Base-by-base conservation (phyloP, 2,888 invertebrate genomes). In the Trachelus tabidus region DNA sequence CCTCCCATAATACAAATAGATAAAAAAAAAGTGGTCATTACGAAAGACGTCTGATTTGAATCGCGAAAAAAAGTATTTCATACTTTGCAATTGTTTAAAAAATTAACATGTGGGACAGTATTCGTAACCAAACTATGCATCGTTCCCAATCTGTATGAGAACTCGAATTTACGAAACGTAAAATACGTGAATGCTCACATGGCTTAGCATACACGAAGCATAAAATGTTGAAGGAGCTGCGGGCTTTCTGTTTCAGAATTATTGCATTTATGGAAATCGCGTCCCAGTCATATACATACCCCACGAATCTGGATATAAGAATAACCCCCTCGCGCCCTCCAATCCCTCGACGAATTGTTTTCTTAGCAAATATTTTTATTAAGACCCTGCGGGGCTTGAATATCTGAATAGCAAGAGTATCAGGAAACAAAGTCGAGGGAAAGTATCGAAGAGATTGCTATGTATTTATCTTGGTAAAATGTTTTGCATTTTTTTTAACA, bases 361-460 rank as follows among this genome's bases (percentile, higher is more conserved):
- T 90, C 89, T 89, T 85, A 86, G 83, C 82, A 88, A 90, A 90
- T 90, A 90, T 90, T 90, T 90, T 90, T 87, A 87, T 87, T 87
- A 82, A 85, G 86, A 83, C 86, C 86, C 84, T 81, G 80, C 82
- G 81, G 84, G 56, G 85, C 84, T 88, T 87, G 89, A 89, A 90
- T 90, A 90, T 89, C 87, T 89, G 88, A 89, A 90, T 89, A 89
- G 84, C 87, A 86, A 88, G 86, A 79, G 83, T 81, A 68, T 69
- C 81, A 69, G 73, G 73, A n/a, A 69, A 68, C 56, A 75, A 71
- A 37, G 33, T 76, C 69, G 71, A 75, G 68, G 79, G 68, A 76
- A 79, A 79, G 76, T 79, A 79, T 79, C 79, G 76, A 37, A 73
- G 40, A 79, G 79, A 79, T 79, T 79, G 74, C 68, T 68, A 68